phyloP scores from a whole-genome alignment of 1,140 invertebrate genomes.

The Drosophila micromelanica region DNA sequence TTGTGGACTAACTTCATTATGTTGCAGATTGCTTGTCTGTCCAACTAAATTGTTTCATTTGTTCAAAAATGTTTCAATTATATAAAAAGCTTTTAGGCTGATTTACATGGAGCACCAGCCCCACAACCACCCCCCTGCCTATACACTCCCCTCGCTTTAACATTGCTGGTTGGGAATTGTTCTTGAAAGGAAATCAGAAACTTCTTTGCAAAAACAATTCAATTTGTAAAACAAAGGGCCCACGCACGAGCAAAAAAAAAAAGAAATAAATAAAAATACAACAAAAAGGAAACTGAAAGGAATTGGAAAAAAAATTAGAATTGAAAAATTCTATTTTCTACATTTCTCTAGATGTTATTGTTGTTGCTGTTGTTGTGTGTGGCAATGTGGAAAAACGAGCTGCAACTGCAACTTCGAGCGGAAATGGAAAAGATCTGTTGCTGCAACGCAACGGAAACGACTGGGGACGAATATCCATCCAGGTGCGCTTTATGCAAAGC shows the following conservation, averaged over 20 bases:
- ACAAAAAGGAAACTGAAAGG: conserved; percentile 45
- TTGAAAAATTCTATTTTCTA: conserved; percentile 50
- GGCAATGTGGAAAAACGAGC: conserved; percentile 38
- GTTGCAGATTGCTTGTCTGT: conserved; percentile 36
- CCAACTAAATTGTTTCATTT: conserved; percentile 46
- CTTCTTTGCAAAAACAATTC: conserved; percentile 51
- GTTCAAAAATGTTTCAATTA: conserved; percentile 52
- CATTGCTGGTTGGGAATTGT: conserved; percentile 8
- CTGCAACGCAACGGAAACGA: conserved; percentile 21
- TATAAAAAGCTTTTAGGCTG: conserved; percentile 56
- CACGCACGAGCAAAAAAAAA: conserved; percentile 26
- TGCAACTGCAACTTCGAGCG: conserved; percentile 49
- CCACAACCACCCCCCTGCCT: background rate
- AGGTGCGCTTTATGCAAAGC: conserved; percentile 14
- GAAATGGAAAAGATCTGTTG: conserved; percentile 47
- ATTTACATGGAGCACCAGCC: conserved; percentile 38
- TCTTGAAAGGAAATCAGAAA: conserved; percentile 54
- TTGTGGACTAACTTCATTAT: conserved; percentile 38
- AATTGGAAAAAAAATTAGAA: conserved; percentile 29
- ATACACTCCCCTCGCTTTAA: background rate
- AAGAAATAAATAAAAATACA: conserved; percentile 6
- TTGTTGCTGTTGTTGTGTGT: conserved; percentile 34
- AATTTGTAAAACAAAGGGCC: conserved; percentile 53
- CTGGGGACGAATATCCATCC: conserved; percentile 27
- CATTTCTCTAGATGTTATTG: conserved; percentile 9